Evolutionary conservation across 2,888 invertebrate genomes (phyloP), one percentile per base, ranked within the genome.

Genomic region (Pyrochroa serraticornis): DNA sequence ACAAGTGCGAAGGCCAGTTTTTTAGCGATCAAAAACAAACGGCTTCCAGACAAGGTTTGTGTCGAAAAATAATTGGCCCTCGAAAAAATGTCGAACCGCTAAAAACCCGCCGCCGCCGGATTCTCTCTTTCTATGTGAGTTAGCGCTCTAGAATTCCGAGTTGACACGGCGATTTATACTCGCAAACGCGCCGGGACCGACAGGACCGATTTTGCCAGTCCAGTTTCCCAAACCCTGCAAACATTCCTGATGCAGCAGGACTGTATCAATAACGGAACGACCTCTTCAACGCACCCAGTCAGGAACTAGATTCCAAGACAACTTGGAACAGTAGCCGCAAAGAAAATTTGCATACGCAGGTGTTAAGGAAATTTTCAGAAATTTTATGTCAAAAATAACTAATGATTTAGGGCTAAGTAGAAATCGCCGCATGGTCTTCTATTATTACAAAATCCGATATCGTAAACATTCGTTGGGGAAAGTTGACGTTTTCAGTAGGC

Each of bases 51-150:
- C 69, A 63, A 68, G 66, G 71, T 70, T 71, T 74, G 74, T 74
- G 74, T 74, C 71, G 74, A 71, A 75, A 76, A 75, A 75, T 75
- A 76, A 75, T 76, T 75, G 75, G 74, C 64, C 68, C 54, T 65
- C 68, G 72, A 75, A 75, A 75, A 74, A 75, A 74, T 73, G 71
- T 73, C 71, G 72, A 72, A 69, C 71, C 61, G 66, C 65, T 72
- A 74, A 74, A 74, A 74, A 74, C 71, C 71, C 66, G 72, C 70
- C 41, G 41, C 41, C 41, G 47, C 45, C 55, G 50, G 43, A 37
- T 45, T 46, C 43, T 54, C 54, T 58, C 54, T 49, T 58, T 45
- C 49, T 49, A 67, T 68, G 71, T 74, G 72, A 75, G 73, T 75
- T 74, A 73, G 68, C 71, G 72, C 71, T 71, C 74, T 71, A 75